Percentiles rank a stretch among this genome's conserved stretches.
These are phyloP conservation scores for Penaeus chinensis DNA, from an alignment of 1,140 invertebrate species.

Conservation along the genomic window DNA sequence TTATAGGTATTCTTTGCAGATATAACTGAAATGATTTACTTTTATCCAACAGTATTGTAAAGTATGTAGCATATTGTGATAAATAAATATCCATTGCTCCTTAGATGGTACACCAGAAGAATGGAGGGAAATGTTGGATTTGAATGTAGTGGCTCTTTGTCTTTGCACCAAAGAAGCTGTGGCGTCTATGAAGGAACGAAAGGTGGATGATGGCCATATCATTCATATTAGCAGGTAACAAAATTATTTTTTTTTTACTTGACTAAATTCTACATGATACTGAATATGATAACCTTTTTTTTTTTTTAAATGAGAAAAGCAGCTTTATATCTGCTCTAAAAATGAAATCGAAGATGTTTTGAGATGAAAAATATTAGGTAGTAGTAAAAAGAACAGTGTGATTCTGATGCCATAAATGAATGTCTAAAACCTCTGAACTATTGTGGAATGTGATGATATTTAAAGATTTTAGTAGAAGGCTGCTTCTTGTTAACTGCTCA, in stretches of 20 bases:
- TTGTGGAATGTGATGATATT: too few species aligned
- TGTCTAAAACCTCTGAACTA: too few species aligned
- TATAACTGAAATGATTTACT: too few species aligned
- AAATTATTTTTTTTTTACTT: background rate
- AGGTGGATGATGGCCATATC: slow-evolving; percentile 76
- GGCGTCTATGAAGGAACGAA: slow-evolving; percentile 75
- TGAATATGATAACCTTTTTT: background rate
- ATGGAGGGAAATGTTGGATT: slow-evolving; percentile 73
- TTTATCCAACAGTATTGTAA: too few species aligned
- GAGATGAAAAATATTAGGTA: background rate
- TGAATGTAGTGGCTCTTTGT: slow-evolving; percentile 77
- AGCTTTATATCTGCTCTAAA: background rate
- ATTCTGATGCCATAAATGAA: too few species aligned
- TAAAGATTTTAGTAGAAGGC: too few species aligned
- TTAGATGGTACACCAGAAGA: slow-evolving; percentile 68
- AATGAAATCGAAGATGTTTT: background rate
- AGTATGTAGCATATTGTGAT: too few species aligned
- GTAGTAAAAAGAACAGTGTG: background rate
- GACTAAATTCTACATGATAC: background rate
- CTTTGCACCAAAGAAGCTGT: slow-evolving; percentile 77
- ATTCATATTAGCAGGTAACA: slow-evolving; percentile 77
- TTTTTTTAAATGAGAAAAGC: background rate
- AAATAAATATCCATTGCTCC: too few species aligned
- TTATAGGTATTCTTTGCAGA: too few species aligned
- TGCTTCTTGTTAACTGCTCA: too few species aligned